Evolutionary conservation across 2,113 vertebrate genomes (phyloP), one percentile per base, ranked within the genome.

Genomic region (Aramus guarauna): DNA sequence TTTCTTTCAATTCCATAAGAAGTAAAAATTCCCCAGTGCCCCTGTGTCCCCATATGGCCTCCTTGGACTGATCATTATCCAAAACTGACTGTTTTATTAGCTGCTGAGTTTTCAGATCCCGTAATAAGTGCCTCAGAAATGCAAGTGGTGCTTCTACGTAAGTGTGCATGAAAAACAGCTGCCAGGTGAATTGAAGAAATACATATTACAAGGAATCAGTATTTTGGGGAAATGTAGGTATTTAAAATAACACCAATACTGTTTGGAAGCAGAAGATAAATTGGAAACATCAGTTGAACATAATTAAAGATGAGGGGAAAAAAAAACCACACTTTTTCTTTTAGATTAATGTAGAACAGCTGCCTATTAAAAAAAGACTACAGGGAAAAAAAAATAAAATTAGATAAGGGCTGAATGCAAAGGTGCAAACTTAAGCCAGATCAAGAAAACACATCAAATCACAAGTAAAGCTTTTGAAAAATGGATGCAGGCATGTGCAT

Each of bases 1-100:
- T 90, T 97, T 88, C 81, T 97, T 96, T 96, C 60, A 56, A 91
- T 95, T 97, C 95, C 95, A 92, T 96, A 96, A 94, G 94, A 95
- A 97, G 52, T 59, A 85, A 96, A 93, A 96, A 92, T 89, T 96
- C 91, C 88, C 87, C 60, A 83, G 93, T 78, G 84, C 66, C 95
- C 53, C 23, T 81, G 58, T 97, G 95, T 97, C 97, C 97, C 92
- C 63, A 60, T 56, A 87, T 95, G 92, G 95, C 96, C 97, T 97
- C 60, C 94, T 72, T 78, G 84, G 89, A 89, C 36, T 92, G 95
- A 94, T 96, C 89, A 30, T 75, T 82, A 79, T 92, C 91, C 97
- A 95, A 88, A 96, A 85, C 45, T 84, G 91, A 67, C 96, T 95
- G 59, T 93, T 96, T 96, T 95, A 96, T 97, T 95, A 96, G 94